These are phyloP conservation scores for Scaptomyza parva DNA, from an alignment of 2,888 invertebrate species.

Conservation along the genomic window DNA sequence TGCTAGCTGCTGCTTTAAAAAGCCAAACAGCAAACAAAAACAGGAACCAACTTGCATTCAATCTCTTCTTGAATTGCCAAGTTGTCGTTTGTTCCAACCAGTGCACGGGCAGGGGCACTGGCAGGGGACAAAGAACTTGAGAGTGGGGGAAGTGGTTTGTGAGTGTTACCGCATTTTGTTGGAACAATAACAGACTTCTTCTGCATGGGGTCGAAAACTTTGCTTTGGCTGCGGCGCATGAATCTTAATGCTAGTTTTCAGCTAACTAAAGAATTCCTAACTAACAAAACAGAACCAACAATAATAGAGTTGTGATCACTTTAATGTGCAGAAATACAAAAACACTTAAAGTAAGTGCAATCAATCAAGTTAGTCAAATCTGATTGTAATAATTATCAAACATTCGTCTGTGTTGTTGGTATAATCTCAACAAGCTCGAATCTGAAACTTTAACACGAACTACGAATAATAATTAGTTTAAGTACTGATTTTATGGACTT, in stretches of 20 bases:
- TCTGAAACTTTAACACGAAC: neutral
- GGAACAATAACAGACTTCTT: conserved; percentile 31
- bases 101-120: neutral
- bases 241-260: conserved; percentile 12
- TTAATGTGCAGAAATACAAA: neutral
- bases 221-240: neutral
- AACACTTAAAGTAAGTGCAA: neutral
- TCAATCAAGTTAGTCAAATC: neutral
- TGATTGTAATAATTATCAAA: neutral
- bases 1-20: conserved; percentile 33
- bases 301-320: too few species aligned
- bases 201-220: conserved; percentile 22
- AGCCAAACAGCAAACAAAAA: conserved; percentile 31
- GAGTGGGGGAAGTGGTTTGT: neutral
- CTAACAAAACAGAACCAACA: neutral
- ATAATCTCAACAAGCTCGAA: neutral
- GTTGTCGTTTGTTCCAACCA: conserved; percentile 35
- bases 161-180: conserved; percentile 30
- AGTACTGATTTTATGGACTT: neutral
- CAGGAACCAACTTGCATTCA: conserved; percentile 42
- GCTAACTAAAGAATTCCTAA: neutral
- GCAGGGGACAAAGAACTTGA: too few species aligned
- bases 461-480: neutral
- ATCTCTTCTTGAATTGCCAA: conserved; percentile 42
- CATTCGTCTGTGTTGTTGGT: too few species aligned